These are phyloP conservation scores for Takifugu flavidus DNA, from an alignment of 2,113 vertebrate species.

Conservation along the genomic window DNA sequence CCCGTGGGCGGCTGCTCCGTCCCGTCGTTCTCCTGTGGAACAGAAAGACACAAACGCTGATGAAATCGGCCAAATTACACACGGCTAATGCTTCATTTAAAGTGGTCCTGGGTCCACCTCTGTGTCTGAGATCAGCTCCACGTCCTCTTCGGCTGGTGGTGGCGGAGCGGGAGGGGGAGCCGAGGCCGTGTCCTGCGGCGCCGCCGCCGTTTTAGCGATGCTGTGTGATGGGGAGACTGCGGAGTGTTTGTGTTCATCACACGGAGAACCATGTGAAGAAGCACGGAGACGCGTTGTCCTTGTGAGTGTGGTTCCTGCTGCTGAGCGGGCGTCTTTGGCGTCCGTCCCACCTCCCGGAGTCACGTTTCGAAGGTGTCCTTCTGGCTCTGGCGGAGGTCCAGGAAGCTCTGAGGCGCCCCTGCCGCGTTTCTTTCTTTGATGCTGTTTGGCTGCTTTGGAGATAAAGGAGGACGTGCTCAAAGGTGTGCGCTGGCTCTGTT, in stretches of 20 bases:
- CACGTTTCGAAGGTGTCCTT: background rate
- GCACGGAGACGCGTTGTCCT: background rate
- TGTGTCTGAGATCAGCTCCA: background rate
- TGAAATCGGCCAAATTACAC: background rate
- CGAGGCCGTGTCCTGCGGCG: background rate
- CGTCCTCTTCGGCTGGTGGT: background rate
- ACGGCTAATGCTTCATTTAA: no score
- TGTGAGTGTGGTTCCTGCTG: conserved; percentile 13
- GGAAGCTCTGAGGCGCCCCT: background rate
- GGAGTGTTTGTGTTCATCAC: background rate
- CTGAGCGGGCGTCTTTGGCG: conserved; percentile 5
- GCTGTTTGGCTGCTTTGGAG: conserved; percentile 42
- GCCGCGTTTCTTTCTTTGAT: conserved; percentile 16
- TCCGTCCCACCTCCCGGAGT: background rate
- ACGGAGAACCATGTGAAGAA: conserved; percentile 4
- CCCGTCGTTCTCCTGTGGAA: conserved; percentile 2
- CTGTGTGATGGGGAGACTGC: no score
- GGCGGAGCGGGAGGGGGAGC: background rate
- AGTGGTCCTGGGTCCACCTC: background rate
- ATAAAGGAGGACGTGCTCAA: background rate
- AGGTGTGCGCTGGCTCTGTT: background rate
- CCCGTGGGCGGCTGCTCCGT: conserved; percentile 71
- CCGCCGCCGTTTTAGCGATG: background rate
- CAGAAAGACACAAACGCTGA: conserved; percentile 17
- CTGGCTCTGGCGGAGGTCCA: conserved; percentile 4